A percentile compares a stretch with the other conserved stretches of the same genome.
Evolutionary conservation across 2,888 invertebrate species (phyloP).

Genomic region (Eurytoma adleriae): DNA sequence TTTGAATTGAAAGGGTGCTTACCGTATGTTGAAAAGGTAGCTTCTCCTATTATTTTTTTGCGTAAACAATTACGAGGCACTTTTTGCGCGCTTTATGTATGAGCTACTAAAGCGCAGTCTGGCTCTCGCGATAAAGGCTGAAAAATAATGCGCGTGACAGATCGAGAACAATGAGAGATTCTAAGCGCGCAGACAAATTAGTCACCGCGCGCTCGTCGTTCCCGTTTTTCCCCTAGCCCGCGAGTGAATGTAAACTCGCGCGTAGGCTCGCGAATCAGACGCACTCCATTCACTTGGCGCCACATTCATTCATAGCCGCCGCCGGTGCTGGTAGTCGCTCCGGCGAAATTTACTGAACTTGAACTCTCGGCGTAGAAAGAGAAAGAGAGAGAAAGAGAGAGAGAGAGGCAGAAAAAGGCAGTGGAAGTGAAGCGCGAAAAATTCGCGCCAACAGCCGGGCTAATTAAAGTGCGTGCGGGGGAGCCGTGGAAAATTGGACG

Average conservation of each 20-base stretch:
- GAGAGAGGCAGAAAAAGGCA: too few relatives aligned
- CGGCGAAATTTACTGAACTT: conserved; percentile 50
- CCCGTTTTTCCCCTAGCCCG: conserved; percentile 33
- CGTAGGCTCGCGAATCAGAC: conserved; percentile 72
- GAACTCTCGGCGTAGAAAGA: conserved; percentile 36
- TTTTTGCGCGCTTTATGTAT: neutral
- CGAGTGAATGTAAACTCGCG: conserved; percentile 55
- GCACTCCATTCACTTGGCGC: conserved; percentile 76
- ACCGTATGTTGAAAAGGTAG: too few relatives aligned
- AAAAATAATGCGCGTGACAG: conserved; percentile 56
- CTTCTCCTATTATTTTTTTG: too few relatives aligned
- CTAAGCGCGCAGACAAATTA: conserved; percentile 68
- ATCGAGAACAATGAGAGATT: conserved; percentile 58
- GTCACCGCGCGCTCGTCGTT: conserved; percentile 62
- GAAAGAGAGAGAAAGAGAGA: too few relatives aligned
- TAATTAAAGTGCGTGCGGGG: conserved; percentile 19
- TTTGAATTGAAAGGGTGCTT: too few relatives aligned
- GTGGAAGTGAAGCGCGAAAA: too few relatives aligned
- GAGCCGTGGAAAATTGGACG: neutral
- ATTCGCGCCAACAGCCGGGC: neutral
- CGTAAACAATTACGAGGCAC: conserved; percentile 14
- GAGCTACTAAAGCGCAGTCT: neutral
- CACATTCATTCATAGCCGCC: conserved; percentile 73
- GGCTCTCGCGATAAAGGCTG: conserved; percentile 3
- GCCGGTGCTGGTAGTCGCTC: conserved; percentile 7